phyloP scores from a whole-genome alignment of 2,113 vertebrate species.

The Nannospalax galili region DNA sequence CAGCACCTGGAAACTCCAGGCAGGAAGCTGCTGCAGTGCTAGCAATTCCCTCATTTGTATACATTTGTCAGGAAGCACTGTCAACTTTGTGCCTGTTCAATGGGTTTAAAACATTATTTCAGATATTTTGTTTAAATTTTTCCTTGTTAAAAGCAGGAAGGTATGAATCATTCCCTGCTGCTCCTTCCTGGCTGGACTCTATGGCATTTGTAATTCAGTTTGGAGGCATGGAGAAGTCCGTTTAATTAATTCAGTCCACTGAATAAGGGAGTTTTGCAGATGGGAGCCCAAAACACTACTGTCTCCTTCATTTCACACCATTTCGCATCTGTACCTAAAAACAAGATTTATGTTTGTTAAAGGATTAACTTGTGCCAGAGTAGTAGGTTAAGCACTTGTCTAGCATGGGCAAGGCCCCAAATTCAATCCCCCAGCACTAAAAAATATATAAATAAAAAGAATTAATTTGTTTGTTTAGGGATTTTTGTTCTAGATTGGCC shows the following conservation, averaged over 20 bases:
- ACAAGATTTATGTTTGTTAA: not conserved
- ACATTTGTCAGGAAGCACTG: not conserved
- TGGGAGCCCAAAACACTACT: not conserved
- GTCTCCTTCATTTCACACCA: not conserved
- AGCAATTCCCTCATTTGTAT: not conserved
- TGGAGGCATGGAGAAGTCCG: not conserved
- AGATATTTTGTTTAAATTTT: not conserved
- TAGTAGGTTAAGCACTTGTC: not conserved
- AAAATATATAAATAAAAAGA: not conserved
- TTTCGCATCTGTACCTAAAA: slow-evolving; percentile 8
- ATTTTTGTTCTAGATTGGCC: not conserved
- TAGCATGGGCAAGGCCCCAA: not conserved
- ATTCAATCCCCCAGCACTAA: not conserved
- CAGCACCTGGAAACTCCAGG: not conserved
- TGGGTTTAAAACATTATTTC: not conserved
- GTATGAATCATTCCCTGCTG: not conserved
- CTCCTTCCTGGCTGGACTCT: not conserved
- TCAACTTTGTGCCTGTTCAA: not conserved
- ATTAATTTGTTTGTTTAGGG: not conserved
- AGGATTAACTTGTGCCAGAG: not conserved
- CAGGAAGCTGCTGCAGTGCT: not conserved
- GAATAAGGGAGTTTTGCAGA: not conserved
- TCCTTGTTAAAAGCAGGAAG: not conserved
- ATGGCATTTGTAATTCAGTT: slow-evolving; percentile 27
- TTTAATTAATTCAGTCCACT: not conserved